phyloP scores from a whole-genome alignment of 2,113 vertebrate genomes.

The Malurus cyaneus region DNA sequence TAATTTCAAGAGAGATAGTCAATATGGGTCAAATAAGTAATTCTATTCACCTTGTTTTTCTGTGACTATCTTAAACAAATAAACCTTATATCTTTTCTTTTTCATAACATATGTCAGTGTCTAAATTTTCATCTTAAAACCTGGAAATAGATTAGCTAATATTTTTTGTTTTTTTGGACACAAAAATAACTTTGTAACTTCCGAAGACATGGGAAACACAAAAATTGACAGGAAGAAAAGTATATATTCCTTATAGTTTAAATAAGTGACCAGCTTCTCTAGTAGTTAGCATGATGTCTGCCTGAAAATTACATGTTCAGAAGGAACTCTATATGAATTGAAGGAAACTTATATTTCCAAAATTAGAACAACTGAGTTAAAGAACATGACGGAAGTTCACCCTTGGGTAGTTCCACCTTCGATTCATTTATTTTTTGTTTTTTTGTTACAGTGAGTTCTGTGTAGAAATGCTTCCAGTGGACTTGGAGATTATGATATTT shows the following conservation, averaged over 20 bases:
- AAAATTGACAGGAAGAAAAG: not conserved
- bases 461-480: not conserved
- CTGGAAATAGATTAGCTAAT: not conserved
- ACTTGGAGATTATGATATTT: not conserved
- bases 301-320: not conserved
- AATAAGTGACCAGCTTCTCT: not conserved
- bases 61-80: not conserved
- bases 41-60: not conserved
- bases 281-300: not conserved
- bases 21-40: not conserved
- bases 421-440: not conserved
- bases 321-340: not conserved
- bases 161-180: not conserved
- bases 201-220: not conserved
- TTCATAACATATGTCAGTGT: fast-evolving
- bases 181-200: not conserved
- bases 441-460: not conserved
- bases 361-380: not conserved
- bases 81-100: not conserved
- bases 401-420: not conserved
- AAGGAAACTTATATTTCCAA: not conserved
- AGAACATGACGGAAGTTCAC: not conserved
- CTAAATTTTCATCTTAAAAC: not conserved
- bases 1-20: not conserved
- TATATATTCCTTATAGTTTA: not conserved